Percentiles rank a stretch among this genome's conserved stretches.
Evolutionary conservation across 2,113 vertebrate species (phyloP).

Genomic region (Nycticryphes semicollaris): DNA sequence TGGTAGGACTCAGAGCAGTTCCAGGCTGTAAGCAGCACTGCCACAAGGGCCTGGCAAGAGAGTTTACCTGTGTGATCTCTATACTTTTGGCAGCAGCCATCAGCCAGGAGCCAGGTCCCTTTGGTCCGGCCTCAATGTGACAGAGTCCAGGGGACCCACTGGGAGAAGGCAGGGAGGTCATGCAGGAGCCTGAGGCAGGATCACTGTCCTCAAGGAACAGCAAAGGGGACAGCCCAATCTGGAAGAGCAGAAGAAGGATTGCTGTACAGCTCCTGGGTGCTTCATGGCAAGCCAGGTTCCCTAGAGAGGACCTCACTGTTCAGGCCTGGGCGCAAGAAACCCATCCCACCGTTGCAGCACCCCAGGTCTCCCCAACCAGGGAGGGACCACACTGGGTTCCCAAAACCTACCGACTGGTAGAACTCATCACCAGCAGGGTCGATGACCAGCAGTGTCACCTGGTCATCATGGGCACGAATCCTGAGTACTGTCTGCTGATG

Average conservation of each 20-base stretch:
- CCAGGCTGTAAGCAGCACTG: not conserved
- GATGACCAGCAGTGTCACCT: conserved; percentile 79
- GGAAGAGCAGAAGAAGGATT: not conserved
- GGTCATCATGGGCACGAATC: conserved; percentile 76
- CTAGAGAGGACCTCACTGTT: not conserved
- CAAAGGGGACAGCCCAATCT: conserved; percentile 89
- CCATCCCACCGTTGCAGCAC: not conserved
- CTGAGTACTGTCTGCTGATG: conserved; percentile 84
- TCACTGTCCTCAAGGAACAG: conserved; percentile 78
- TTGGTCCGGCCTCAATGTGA: conserved; percentile 56
- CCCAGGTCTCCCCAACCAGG: not conserved
- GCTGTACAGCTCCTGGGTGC: accelerated
- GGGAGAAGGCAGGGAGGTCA: not conserved
- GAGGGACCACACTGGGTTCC: not conserved
- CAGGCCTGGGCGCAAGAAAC: not conserved
- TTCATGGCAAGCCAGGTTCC: not conserved
- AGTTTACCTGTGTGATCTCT: conserved; percentile 21
- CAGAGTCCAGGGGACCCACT: conserved; percentile 45
- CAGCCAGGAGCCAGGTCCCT: conserved; percentile 77
- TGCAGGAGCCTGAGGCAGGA: not conserved
- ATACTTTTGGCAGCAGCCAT: conserved; percentile 41
- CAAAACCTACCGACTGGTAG: conserved; percentile 79
- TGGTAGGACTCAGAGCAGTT: not conserved
- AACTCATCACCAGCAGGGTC: conserved; percentile 78
- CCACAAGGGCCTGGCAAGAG: not conserved